Evolutionary conservation across 2,888 invertebrate species (phyloP), one percentile per base, ranked within the genome.

Genomic region (Pollenia amentaria): DNA sequence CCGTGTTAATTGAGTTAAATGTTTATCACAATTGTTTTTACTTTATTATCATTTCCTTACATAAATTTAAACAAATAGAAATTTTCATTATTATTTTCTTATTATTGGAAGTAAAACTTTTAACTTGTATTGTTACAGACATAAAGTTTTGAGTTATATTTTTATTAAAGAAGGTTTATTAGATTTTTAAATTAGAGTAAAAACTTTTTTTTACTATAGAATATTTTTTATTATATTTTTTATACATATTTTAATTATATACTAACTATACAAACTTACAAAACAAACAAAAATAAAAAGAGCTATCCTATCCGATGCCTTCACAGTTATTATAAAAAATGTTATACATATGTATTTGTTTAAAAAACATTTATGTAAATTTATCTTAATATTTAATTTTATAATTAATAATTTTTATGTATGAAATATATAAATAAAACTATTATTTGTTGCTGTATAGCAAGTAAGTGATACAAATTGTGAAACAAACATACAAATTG

Each of bases 191-290:
- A 38, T 80, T 60, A 44, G 16, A 72, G 46, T 65, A 73, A 55
- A 73, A 65, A 65, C 14, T 46, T 48, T 53, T n/a, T n/a, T 69
- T 75, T 62, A 40, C 46, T 60, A 60, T 57, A 46, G n/a, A 14
- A 62, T 40, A 62, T 55, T 16, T 18, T 42, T 40, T 44, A 44
- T 64, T 10, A 62, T 40, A 62, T 55, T 16, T 18, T 42, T 40
- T 44, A 44, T 64, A 42, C 29, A 57, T 29, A 62, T 60, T 21
- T 57, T 57, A 16, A 12, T 55, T 79, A 67, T 29, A 2, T 21
- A 70, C 60, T 70, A 70, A 48, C 55, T 80, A 55, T 72, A 65
- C 38, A 65, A 48, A 14, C 16, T 55, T 65, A 78, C 40, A 75
- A 51, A 70, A 21, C 18, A 67, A 78, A 57, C 44, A 57, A 67